Evolutionary conservation across 2,888 invertebrate species (phyloP).

Genomic region (Alentia gelatinosa): DNA sequence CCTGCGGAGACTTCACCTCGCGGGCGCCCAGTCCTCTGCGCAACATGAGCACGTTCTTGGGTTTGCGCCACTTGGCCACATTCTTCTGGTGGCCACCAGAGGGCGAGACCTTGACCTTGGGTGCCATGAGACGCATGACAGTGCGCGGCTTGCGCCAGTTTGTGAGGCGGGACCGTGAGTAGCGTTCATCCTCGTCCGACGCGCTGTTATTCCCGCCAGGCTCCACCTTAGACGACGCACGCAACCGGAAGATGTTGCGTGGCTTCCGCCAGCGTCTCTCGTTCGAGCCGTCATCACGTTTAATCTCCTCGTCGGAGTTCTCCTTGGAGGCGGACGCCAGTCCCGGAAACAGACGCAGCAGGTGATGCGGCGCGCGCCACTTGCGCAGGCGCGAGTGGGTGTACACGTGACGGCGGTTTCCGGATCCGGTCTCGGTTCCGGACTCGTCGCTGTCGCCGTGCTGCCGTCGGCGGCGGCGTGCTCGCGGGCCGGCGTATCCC

Average conservation of each 20-base stretch:
- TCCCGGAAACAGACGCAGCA: conserved; percentile 17
- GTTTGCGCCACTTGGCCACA: neutral
- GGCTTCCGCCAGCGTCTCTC: conserved; percentile 38
- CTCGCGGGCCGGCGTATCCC: neutral
- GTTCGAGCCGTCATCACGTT: neutral
- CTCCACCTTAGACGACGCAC: neutral
- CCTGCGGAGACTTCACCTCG: neutral
- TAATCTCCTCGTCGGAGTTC: neutral
- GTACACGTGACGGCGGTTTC: neutral
- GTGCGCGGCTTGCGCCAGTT: conserved; percentile 21
- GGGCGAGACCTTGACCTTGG: neutral
- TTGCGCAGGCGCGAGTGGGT: conserved; percentile 9
- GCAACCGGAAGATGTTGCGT: conserved; percentile 22
- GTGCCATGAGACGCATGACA: neutral
- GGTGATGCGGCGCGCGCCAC: conserved; percentile 12
- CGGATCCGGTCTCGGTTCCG: neutral
- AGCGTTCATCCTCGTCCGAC: neutral
- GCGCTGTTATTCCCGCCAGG: neutral
- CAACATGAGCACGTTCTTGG: conserved; percentile 29
- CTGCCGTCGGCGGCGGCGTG: neutral
- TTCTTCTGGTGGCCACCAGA: neutral
- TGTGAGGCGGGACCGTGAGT: neutral
- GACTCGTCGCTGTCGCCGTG: neutral
- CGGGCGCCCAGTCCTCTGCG: neutral
- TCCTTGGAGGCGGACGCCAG: neutral